Base-by-base conservation (phyloP, 2,888 invertebrate genomes). In the Camptogramma bilineatum region DNA sequence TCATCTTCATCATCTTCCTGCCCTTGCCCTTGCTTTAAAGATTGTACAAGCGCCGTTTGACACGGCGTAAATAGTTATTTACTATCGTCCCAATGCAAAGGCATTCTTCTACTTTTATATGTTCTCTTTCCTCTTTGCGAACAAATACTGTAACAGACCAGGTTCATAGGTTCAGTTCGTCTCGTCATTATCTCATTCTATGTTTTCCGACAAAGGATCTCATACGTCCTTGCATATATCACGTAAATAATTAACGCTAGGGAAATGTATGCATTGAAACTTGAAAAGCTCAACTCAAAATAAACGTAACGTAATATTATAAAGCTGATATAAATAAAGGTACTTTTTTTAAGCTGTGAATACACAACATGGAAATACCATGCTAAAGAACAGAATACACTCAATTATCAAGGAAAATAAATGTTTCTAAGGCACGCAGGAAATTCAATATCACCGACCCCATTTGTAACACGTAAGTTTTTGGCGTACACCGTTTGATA, bases 391-490 rank as follows among this genome's bases (percentile, higher is more conserved):
- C 8, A 44, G 5, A 44, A 17, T 44, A 44, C 44, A 17, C 44
- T 44, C 44, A 44, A 44, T 44, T 44, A 54, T 17, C 17, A 54
- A 17, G 44, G 5, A 44, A 44, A 44, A 44, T 17, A 57, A 44
- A 51, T 51, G 42, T 21, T 44, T 8, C 4, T 19, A 8, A 47
- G 48, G n/a, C 52, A 53, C 39, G 31, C 44, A 53, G 24, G 44
- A 18, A 31, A 52, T 42, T 42, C 21, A 46, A 44, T 52, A 21
- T 53, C 17, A 51, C n/a, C 50, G 24, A 24, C 17, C 39, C 9
- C 44, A 44, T 44, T 44, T 17, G 17, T 8, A 17, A 44, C 44
- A 44, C 44, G 44, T 44, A 44, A 16, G 17, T 44, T 7, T 16
- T 17, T 39, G n/a, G 16, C 16, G 7, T 17, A 44, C 44, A 44